These are phyloP conservation scores for Apis cerana DNA, from an alignment of 1,140 invertebrate genomes.

Conservation along the genomic window DNA sequence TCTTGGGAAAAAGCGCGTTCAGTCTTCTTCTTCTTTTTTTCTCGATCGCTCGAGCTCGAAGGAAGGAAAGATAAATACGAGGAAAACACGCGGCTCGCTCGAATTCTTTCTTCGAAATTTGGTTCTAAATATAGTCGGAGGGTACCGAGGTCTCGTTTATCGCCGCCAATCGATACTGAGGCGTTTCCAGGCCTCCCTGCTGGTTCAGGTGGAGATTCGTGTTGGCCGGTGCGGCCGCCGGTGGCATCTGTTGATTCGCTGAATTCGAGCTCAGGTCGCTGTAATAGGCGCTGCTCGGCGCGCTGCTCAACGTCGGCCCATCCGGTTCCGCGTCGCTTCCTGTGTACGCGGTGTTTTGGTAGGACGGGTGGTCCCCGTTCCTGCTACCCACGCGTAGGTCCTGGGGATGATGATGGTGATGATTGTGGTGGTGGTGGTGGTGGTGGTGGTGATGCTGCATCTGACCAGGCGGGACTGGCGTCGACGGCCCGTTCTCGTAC, in stretches of 20 bases:
- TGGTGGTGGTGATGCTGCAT: slow-evolving; percentile 74
- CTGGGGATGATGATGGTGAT: slow-evolving; percentile 69
- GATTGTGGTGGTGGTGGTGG: slow-evolving; percentile 67
- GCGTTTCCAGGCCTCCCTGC: slow-evolving; percentile 64
- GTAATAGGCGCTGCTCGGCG: slow-evolving; percentile 87
- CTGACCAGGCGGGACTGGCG: slow-evolving; percentile 70
- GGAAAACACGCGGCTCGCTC: too few relatives aligned
- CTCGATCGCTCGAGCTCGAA: too few relatives aligned
- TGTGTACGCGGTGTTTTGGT: slow-evolving; percentile 87
- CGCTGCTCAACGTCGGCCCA: slow-evolving; percentile 84
- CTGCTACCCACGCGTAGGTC: slow-evolving; percentile 74
- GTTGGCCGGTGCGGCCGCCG: slow-evolving; percentile 28
- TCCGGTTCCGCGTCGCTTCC: slow-evolving; percentile 85
- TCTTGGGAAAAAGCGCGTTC: too few relatives aligned
- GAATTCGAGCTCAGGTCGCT: slow-evolving; percentile 82
- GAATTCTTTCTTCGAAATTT: neutral
- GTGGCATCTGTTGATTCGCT: slow-evolving; percentile 70
- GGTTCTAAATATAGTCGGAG: slow-evolving; percentile 84
- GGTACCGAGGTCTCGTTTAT: slow-evolving; percentile 85
- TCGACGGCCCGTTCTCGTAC: slow-evolving; percentile 79
- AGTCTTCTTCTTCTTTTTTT: too few relatives aligned
- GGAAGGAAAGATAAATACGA: too few relatives aligned
- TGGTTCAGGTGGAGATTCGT: slow-evolving; percentile 72
- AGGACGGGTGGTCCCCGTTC: slow-evolving; percentile 83
- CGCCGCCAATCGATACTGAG: slow-evolving; percentile 83